phyloP scores from a whole-genome alignment of 1,140 invertebrate species.

The Dinothrombium tinctorium region DNA sequence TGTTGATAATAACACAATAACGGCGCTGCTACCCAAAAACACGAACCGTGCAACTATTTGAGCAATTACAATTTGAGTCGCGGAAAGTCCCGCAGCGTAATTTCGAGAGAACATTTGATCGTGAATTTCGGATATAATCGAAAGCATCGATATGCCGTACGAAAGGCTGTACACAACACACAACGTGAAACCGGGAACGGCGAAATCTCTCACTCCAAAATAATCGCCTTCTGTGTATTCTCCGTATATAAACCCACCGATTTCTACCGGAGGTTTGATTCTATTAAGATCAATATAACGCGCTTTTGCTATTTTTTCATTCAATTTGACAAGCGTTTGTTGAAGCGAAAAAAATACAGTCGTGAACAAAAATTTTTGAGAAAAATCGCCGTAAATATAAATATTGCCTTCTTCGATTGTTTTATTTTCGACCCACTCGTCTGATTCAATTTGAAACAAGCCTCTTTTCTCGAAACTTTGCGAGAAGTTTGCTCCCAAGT shows the following conservation, averaged over 20 bases:
- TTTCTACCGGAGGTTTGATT: neutral
- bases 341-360: neutral
- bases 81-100: neutral
- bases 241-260: slow-evolving; percentile 1
- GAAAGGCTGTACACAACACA: neutral
- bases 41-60: neutral
- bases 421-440: neutral
- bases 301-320: neutral
- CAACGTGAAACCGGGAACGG: slow-evolving; percentile 4
- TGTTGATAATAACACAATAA: neutral
- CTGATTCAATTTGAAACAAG: neutral
- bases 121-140: neutral
- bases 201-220: slow-evolving; percentile 3
- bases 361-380: neutral
- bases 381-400: slow-evolving; percentile 1
- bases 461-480: slow-evolving; percentile 4
- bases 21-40: neutral
- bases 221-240: neutral
- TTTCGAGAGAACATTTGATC: slow-evolving; percentile 6
- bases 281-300: neutral
- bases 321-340: neutral
- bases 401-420: slow-evolving; percentile 1
- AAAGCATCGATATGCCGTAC: neutral
- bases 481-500: slow-evolving; percentile 8
- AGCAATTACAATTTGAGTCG: neutral